Percentiles rank a stretch among this genome's conserved stretches.
phyloP scores from a whole-genome alignment of 2,888 invertebrate species.

The Ligdia adustata region DNA sequence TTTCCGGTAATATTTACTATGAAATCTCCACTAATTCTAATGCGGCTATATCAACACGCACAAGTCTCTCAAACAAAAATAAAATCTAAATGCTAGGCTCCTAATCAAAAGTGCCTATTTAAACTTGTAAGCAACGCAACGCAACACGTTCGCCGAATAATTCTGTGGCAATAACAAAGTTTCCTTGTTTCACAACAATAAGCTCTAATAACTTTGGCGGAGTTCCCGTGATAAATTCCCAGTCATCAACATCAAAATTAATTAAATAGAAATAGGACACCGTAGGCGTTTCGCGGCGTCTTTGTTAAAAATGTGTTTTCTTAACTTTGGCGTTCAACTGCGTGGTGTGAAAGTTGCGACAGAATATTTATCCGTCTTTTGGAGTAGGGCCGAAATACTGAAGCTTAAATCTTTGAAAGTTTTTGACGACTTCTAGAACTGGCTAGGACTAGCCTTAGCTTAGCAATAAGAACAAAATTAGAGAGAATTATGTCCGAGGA shows the following conservation, averaged over 20 bases:
- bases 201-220: conserved; percentile 12
- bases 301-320: background rate
- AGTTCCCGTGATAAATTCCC: conserved; percentile 7
- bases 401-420: background rate
- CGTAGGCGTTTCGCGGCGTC: background rate
- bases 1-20: too few relatives aligned
- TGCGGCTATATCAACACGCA: too few relatives aligned
- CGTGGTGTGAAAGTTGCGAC: too few relatives aligned
- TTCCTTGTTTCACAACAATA: conserved; percentile 9
- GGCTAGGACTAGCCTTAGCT: too few relatives aligned
- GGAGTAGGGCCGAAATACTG: background rate
- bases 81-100: background rate
- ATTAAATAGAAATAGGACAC: conserved; percentile 17
- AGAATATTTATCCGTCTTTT: too few relatives aligned
- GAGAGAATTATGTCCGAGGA: too few relatives aligned
- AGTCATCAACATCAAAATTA: conserved; percentile 17
- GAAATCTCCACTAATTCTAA: too few relatives aligned
- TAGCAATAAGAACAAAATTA: too few relatives aligned
- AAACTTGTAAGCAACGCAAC: conserved; percentile 2
- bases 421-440: background rate
- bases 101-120: background rate
- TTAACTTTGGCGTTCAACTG: background rate
- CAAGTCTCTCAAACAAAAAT: too few relatives aligned
- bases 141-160: conserved; percentile 2
- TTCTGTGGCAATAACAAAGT: conserved; percentile 7